phyloP scores from a whole-genome alignment of 2,797 vertebrate species.

The Girardinus metallicus region DNA sequence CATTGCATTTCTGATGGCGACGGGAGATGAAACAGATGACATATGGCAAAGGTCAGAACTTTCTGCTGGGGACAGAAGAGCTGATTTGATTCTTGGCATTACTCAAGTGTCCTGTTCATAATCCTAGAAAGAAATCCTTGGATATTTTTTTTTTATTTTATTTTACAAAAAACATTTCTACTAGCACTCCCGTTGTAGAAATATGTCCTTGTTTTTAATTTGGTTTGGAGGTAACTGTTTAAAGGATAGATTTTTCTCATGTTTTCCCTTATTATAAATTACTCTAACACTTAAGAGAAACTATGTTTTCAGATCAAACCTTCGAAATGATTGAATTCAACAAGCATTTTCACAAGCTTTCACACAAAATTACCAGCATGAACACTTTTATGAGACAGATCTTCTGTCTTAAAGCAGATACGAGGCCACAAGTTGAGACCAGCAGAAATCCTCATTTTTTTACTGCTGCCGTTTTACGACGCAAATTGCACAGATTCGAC shows the following conservation, averaged over 20 bases:
- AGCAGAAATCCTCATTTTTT: neutral
- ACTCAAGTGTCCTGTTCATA: neutral
- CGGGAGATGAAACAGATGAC: slow-evolving; percentile 38
- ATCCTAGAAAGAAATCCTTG: neutral
- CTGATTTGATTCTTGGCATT: slow-evolving; percentile 10
- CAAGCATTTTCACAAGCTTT: neutral
- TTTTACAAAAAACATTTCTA: neutral
- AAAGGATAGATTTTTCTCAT: neutral
- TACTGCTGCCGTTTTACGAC: neutral
- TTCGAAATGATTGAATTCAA: neutral
- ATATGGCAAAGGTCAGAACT: slow-evolving; percentile 49
- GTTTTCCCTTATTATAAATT: neutral
- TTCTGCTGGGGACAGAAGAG: slow-evolving; percentile 4
- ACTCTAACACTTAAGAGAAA: neutral
- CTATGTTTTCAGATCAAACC: neutral
- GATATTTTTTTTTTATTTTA: neutral
- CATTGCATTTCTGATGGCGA: slow-evolving; percentile 39
- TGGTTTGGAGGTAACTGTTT: neutral
- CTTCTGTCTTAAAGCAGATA: neutral
- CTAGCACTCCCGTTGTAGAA: neutral
- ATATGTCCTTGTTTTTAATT: neutral
- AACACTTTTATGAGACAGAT: neutral
- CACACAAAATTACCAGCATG: neutral
- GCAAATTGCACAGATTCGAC: neutral
- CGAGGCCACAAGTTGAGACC: neutral